Conservation (phyloP, 2,113 vertebrate species). For the Lamprologus ornatipinnis region DNA sequence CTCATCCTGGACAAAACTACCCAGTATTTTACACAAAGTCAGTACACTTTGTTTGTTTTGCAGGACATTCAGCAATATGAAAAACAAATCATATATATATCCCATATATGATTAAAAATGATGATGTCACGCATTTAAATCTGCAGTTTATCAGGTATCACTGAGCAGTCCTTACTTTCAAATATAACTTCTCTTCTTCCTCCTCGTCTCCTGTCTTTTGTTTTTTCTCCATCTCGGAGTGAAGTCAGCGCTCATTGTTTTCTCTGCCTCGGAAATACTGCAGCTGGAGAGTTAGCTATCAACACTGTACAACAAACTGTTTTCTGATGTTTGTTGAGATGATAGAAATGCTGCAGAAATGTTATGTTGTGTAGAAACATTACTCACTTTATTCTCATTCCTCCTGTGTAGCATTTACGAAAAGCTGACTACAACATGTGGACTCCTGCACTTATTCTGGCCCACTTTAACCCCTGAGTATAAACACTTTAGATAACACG, state of each 20-base stretch:
- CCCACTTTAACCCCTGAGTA: not conserved
- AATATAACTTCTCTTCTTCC: not conserved
- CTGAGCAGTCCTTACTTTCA: not conserved
- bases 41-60: not conserved
- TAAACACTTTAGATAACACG: not conserved
- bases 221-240: not conserved
- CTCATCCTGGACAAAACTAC: not conserved
- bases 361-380: not conserved
- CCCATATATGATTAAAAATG: not conserved
- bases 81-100: not conserved
- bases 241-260: not conserved
- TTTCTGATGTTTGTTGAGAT: not conserved
- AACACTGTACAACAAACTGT: not conserved
- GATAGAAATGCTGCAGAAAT: not conserved
- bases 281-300: not conserved
- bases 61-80: not conserved
- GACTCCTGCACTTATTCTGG: not conserved
- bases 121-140: not conserved
- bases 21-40: not conserved
- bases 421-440: not conserved
- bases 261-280: not conserved
- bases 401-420: not conserved
- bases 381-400: not conserved
- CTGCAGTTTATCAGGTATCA: not conserved
- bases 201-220: not conserved